Evolutionary conservation across 2,888 invertebrate genomes (phyloP).

Genomic region (Ormyrus labotus): DNA sequence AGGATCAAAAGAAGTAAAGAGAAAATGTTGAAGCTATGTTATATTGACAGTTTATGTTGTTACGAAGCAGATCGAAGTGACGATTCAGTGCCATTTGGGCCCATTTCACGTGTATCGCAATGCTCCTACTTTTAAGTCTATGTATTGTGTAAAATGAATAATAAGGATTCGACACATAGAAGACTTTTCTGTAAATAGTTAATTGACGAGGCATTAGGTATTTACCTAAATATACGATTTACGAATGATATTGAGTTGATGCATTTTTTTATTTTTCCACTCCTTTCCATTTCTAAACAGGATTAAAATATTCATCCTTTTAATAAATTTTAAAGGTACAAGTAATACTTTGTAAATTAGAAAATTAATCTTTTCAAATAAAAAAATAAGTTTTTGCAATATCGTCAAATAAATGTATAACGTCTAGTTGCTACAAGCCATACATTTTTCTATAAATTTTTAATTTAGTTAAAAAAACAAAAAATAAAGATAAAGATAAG

Average conservation of each 20-base stretch:
- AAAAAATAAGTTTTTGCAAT: too few species aligned
- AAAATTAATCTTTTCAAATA: too few species aligned
- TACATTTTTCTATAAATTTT: too few species aligned
- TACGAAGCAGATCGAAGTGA: constrained; percentile 47
- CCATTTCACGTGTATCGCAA: constrained; percentile 66
- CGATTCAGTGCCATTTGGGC: constrained; percentile 67
- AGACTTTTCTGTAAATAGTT: constrained; percentile 74
- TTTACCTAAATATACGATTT: constrained; percentile 69
- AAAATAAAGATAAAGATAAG: too few species aligned
- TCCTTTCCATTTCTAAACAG: background rate
- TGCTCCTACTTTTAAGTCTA: constrained; percentile 71
- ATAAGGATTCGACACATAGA: constrained; percentile 73
- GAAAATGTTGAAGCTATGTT: constrained; percentile 54
- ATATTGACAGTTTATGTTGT: constrained; percentile 55
- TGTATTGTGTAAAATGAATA: constrained; percentile 74
- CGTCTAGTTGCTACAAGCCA: too few species aligned
- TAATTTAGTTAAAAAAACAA: too few species aligned
- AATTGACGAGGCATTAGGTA: constrained; percentile 73
- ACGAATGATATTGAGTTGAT: constrained; percentile 57
- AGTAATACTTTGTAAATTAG: too few species aligned
- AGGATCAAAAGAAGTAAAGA: constrained; percentile 48
- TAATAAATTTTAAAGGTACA: too few species aligned
- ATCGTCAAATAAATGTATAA: too few species aligned
- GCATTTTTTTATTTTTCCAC: constrained; percentile 30
- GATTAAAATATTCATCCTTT: too few species aligned